Conservation (phyloP, 2,113 vertebrate species). For the Oreochromis spilurus region DNA sequence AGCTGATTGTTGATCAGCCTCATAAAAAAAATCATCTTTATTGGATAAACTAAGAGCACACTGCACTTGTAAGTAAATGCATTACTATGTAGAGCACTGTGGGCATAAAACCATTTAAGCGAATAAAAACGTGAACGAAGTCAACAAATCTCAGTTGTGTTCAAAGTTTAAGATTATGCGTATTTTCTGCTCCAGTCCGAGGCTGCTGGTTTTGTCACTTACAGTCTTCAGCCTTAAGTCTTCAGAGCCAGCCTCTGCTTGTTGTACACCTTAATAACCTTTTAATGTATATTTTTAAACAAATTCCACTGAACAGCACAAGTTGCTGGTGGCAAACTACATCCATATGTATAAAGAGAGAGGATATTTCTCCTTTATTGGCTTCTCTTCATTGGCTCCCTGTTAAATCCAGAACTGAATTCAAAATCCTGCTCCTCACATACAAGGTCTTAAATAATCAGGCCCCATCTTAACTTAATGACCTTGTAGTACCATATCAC, state of each 20-base stretch:
- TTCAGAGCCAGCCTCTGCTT: background rate
- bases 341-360: background rate
- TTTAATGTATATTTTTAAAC: background rate
- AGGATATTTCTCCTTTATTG: too few relatives aligned
- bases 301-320: background rate
- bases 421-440: too few relatives aligned
- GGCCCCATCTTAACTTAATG: too few relatives aligned
- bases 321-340: background rate
- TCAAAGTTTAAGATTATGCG: background rate
- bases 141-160: background rate
- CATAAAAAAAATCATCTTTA: background rate
- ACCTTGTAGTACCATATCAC: too few relatives aligned
- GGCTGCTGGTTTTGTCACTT: fast-evolving
- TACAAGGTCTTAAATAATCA: too few relatives aligned
- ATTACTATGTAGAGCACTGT: fast-evolving
- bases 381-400: too few relatives aligned
- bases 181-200: background rate
- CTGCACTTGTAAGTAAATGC: background rate
- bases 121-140: fast-evolving
- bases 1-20: background rate
- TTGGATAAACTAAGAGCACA: background rate
- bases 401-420: too few relatives aligned
- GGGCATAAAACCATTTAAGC: fast-evolving
- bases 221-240: background rate
- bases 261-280: background rate